Evolutionary conservation across 2,888 invertebrate species (phyloP).

Genomic region (Colletes collaris): DNA sequence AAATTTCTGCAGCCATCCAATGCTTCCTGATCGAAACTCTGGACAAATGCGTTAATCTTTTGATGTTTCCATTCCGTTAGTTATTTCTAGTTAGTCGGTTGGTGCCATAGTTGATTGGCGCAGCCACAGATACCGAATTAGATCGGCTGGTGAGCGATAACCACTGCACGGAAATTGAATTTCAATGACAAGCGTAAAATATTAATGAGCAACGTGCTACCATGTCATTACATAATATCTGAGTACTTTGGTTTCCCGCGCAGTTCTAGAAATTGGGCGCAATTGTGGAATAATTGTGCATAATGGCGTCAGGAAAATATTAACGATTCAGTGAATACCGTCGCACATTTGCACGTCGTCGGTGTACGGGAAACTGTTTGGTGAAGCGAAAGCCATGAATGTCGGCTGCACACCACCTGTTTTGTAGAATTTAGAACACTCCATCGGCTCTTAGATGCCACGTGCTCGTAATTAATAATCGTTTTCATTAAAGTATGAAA

Average conservation of each 20-base stretch:
- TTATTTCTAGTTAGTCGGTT: slow-evolving; percentile 68
- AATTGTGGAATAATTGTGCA: slow-evolving; percentile 68
- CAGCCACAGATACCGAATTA: slow-evolving; percentile 71
- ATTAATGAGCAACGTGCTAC: slow-evolving; percentile 64
- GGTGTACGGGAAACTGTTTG: slow-evolving; percentile 28
- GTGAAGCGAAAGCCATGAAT: slow-evolving; percentile 29
- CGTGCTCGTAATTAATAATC: too few relatives aligned
- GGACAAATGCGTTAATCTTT: too few relatives aligned
- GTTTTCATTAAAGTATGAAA: too few relatives aligned
- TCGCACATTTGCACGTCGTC: slow-evolving; percentile 30
- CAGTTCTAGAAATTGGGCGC: slow-evolving; percentile 60
- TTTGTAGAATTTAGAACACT: neutral
- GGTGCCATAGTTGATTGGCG: slow-evolving; percentile 68
- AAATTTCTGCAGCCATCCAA: too few relatives aligned
- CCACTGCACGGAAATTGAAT: slow-evolving; percentile 69
- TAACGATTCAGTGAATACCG: slow-evolving; percentile 59
- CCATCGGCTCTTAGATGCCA: too few relatives aligned
- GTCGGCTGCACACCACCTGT: slow-evolving; percentile 11
- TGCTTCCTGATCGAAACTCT: too few relatives aligned
- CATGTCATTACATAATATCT: slow-evolving; percentile 53
- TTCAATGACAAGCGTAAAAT: slow-evolving; percentile 72
- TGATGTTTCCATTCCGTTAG: slow-evolving; percentile 44
- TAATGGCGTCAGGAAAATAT: slow-evolving; percentile 63
- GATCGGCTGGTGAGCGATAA: slow-evolving; percentile 59
- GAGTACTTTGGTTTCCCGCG: slow-evolving; percentile 31